phyloP scores from a whole-genome alignment of 1,140 invertebrate species.

The Charaxes varanes region DNA sequence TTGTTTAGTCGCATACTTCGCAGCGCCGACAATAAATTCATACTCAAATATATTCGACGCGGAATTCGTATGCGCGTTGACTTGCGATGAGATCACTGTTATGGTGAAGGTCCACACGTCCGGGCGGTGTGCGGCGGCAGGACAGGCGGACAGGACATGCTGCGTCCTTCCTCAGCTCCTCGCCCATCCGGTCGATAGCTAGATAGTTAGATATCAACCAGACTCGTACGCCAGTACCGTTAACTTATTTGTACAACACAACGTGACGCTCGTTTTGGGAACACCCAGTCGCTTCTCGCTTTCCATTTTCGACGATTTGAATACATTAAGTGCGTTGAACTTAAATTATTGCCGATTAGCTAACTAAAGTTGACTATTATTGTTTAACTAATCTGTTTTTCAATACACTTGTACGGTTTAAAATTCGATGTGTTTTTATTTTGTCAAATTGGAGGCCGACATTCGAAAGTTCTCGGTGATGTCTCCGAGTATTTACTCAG shows the following conservation, averaged over 20 bases:
- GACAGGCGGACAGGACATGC: slow-evolving; percentile 33
- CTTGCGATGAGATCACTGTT: slow-evolving; percentile 49
- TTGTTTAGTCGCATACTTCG: too few species aligned
- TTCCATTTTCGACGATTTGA: too few species aligned
- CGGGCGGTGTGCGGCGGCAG: too few species aligned
- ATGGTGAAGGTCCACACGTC: slow-evolving; percentile 48
- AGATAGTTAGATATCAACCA: slow-evolving; percentile 36
- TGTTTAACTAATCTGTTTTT: too few species aligned
- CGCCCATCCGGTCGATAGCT: slow-evolving; percentile 48
- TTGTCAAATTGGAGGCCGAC: too few species aligned
- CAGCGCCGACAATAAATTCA: neutral
- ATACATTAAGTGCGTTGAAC: slow-evolving; percentile 37
- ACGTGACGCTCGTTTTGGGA: slow-evolving; percentile 39
- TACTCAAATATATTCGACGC: slow-evolving; percentile 20
- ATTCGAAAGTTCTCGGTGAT: too few species aligned
- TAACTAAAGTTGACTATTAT: slow-evolving; percentile 1
- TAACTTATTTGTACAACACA: slow-evolving; percentile 52
- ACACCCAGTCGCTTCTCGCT: slow-evolving; percentile 28
- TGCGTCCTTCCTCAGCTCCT: slow-evolving; percentile 58
- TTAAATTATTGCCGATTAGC: slow-evolving; percentile 14
- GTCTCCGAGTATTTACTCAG: too few species aligned
- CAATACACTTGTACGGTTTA: too few species aligned
- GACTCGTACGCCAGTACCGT: slow-evolving; percentile 28
- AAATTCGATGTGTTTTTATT: too few species aligned
- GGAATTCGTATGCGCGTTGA: slow-evolving; percentile 38